Evolutionary conservation across 2,888 invertebrate species (phyloP).

Genomic region (Trichacis sp.): DNA sequence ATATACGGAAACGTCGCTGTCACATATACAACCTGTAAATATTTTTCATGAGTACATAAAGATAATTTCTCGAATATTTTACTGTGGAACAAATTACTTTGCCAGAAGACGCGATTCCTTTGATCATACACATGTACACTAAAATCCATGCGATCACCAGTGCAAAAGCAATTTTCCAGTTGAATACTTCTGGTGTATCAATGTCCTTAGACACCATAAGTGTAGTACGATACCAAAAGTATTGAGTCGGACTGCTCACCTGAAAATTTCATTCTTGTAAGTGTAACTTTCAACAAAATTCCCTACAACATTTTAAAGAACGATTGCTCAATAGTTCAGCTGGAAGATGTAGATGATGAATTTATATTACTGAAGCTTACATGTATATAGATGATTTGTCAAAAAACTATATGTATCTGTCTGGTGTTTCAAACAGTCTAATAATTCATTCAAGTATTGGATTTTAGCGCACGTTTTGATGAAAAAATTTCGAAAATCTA

Average conservation of each 20-base stretch:
- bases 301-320: background rate
- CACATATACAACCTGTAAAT: conserved; percentile 82
- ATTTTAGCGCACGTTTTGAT: no score
- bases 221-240: conserved; percentile 95
- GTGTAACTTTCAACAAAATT: background rate
- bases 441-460: no score
- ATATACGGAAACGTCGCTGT: conserved; percentile 97
- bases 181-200: conserved; percentile 86
- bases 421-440: no score
- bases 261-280: conserved; percentile 71
- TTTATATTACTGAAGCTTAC: no score
- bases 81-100: conserved; percentile 84
- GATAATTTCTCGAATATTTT: no score
- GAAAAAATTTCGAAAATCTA: no score
- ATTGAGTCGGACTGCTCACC: conserved; percentile 92
- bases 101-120: conserved; percentile 96
- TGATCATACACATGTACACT: conserved; percentile 97
- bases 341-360: no score
- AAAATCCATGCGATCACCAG: conserved; percentile 92
- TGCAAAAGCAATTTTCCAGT: conserved; percentile 91
- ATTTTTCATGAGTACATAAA: no score
- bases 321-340: no score
- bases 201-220: conserved; percentile 91
- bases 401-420: no score
- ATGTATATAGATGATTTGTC: no score